These are phyloP conservation scores for Caenorhabditis sinica DNA, from an alignment of 2,888 invertebrate genomes.

Conservation along the genomic window DNA sequence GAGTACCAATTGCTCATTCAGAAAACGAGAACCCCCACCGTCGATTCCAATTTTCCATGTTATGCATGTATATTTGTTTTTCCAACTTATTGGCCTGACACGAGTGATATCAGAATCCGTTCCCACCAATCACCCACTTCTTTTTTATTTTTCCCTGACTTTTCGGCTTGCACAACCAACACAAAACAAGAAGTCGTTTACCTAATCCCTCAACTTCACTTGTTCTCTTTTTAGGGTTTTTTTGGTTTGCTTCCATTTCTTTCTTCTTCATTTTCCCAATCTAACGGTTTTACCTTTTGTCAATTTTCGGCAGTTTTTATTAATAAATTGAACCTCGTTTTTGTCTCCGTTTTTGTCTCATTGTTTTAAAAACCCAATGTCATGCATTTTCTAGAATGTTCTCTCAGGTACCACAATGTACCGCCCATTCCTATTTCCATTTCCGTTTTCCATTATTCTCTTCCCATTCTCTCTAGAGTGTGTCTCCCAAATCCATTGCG, in stretches of 20 bases:
- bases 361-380: neutral
- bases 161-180: constrained; percentile 11
- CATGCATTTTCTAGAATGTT: constrained; percentile 40
- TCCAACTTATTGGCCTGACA: constrained; percentile 15
- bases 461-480: neutral
- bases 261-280: neutral
- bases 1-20: neutral
- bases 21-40: neutral
- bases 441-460: constrained; percentile 14
- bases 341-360: neutral
- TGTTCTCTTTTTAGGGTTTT: neutral
- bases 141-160: neutral
- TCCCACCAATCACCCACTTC: constrained; percentile 12
- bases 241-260: constrained; percentile 5
- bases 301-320: constrained; percentile 15
- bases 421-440: constrained; percentile 15
- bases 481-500: constrained; percentile 25
- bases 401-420: constrained; percentile 4
- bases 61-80: neutral
- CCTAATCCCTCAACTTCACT: constrained; percentile 39
- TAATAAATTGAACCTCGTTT: constrained; percentile 22
- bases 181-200: neutral
- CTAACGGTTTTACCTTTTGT: neutral
- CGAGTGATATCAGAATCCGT: constrained; percentile 37
- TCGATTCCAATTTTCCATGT: neutral